Base-by-base conservation (phyloP, 2,113 vertebrate species). In the Lepus europaeus region DNA sequence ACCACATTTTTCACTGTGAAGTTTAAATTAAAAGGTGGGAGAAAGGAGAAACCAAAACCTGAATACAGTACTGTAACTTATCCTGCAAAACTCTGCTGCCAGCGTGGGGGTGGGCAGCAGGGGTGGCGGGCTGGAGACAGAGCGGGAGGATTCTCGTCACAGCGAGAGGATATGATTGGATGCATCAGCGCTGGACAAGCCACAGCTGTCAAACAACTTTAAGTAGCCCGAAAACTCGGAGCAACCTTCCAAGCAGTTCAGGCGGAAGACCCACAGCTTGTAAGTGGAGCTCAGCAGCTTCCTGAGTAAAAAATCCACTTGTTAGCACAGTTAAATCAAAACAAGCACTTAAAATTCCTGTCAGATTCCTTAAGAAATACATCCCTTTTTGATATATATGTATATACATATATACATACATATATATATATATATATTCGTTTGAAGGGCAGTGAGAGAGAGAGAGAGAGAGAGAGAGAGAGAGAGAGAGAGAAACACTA, bases 161-260 rank as follows among this genome's bases (percentile, higher is more conserved):
- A 86, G 36, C 19, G 63, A 91, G 36, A 81, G 22, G 33, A 31
- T 22, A 80, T 85, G 72, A 91, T 5, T 87, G 87, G 76, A 36
- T 59, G 33, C n/a, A 93, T 82, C 33, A 56, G 73, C 0, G 6
- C 77, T 51, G 90, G 81, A 83, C 59, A 93, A 82, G 81, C 73
- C 93, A 95, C 70, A 96, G 84, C 80, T 91, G 87, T 93, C 95
- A 96, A 92, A 95, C 36, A 90, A 72, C 73, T 95, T 90, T 85
- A 96, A 84, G 53, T 79, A 79, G 64, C 87, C 7, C 87, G 78
- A 95, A 91, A 87, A 92, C 39, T 91, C 76, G 49, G 49, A 97
- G 88, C 53, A 86, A 89, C 79, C 72, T 97, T 90, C 73, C 95
- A 94, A 92, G 66, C 69, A 92, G 79, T 95, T 89, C 59, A 94